Percentiles rank a stretch among this genome's conserved stretches.
Conservation (phyloP, 2,888 invertebrate species). For the Parnassius orleans region DNA sequence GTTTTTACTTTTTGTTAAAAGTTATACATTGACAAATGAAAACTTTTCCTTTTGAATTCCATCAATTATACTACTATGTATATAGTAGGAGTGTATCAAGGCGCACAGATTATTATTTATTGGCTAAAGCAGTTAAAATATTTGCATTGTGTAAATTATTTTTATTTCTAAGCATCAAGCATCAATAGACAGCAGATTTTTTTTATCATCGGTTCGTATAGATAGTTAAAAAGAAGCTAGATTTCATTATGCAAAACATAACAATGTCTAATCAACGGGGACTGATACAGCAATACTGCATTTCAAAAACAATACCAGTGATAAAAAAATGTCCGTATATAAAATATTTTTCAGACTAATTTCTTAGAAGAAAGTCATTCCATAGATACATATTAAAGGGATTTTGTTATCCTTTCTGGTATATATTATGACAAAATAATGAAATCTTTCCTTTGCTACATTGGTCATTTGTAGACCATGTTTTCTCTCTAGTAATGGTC, state of each 20-base stretch:
- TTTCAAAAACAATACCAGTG: no score
- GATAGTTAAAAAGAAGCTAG: constrained; percentile 33
- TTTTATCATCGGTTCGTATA: constrained; percentile 44
- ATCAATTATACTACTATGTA: not conserved
- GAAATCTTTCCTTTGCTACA: constrained; percentile 31
- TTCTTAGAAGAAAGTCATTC: not conserved
- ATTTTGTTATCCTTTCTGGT: not conserved
- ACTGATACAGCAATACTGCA: not conserved
- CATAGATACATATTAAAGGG: not conserved
- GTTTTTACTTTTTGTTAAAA: no score
- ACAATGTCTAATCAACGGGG: not conserved
- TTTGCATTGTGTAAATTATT: not conserved
- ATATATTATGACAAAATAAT: constrained; percentile 23
- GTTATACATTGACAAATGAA: no score
- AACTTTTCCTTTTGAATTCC: no score
- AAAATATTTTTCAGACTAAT: not conserved
- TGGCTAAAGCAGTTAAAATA: constrained; percentile 4
- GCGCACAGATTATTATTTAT: constrained; percentile 1
- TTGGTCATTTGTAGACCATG: constrained; percentile 24
- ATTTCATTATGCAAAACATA: constrained; percentile 33
- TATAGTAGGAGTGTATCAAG: not conserved
- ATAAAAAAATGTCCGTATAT: no score
- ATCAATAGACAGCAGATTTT: no score
- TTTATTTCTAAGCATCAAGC: no score
- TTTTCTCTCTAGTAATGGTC: constrained; percentile 8